A percentile compares a stretch with the other conserved stretches of the same genome.
Conservation (phyloP, 1,140 invertebrate species). For the Zaprionus kolodkinae region DNA sequence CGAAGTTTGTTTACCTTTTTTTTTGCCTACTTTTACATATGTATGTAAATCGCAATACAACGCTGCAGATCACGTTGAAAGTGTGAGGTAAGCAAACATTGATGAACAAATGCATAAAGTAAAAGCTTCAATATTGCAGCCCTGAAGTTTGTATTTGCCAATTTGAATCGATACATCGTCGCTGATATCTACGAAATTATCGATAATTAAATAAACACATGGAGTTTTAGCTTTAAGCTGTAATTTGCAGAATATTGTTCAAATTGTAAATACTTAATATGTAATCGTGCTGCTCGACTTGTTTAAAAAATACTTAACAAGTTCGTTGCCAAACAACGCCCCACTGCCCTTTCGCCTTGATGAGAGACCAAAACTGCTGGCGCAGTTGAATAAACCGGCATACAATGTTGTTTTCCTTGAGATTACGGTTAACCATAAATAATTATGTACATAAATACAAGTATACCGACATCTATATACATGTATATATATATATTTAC, state of each 20-base stretch:
- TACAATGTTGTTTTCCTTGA: conserved; percentile 48
- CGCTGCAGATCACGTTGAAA: background rate
- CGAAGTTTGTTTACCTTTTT: background rate
- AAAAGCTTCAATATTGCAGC: too few species aligned
- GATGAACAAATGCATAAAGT: too few species aligned
- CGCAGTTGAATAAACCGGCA: conserved; percentile 11
- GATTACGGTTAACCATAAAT: conserved; percentile 22
- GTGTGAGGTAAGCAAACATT: background rate
- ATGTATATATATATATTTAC: background rate
- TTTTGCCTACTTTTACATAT: background rate
- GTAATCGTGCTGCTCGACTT: background rate
- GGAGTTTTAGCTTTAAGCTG: background rate
- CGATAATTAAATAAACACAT: background rate
- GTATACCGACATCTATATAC: too few species aligned
- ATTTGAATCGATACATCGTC: background rate
- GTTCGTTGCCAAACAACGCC: background rate
- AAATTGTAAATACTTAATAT: background rate
- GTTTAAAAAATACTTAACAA: conserved; percentile 14
- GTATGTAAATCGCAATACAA: background rate
- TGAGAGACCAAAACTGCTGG: background rate
- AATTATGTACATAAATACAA: background rate
- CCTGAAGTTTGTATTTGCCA: background rate
- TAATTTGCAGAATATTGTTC: background rate
- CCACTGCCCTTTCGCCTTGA: conserved; percentile 14
- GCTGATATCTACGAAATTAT: background rate